Base-by-base conservation (phyloP, 2,797 vertebrate species). In the Melanotaenia maccullochi region DNA sequence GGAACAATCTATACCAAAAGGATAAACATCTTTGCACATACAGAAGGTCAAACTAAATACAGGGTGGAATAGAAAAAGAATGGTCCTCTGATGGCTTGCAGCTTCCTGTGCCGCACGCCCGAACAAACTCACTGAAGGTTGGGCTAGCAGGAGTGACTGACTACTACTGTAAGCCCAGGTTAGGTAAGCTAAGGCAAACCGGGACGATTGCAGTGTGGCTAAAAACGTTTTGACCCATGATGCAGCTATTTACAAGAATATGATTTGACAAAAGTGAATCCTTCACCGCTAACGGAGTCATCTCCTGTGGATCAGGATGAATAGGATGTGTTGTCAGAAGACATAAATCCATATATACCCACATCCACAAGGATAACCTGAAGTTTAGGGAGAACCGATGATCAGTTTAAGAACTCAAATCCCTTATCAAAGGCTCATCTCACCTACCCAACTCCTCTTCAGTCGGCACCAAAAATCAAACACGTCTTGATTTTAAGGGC, bases 1-100 rank as follows among this genome's bases (percentile, higher is more conserved):
- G 96, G 95, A 96, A 97, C 96, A 96, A 96, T 96, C 96, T 96
- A 96, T 95, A 97, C 96, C 96, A 97, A 97, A 97, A 96, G 91
- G 93, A 97, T 95, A 91, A 96, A 94, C 93, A 91, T 96, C 94
- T 96, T 94, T 96, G 95, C 96, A 96, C 96, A 96, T 95, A 96
- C 91, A 96, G 94, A 94, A 96, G 95, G 94, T 95, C 91, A 95
- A 96, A 96, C 93, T 89, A 93, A 93, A 95, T 84, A 93, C 91
- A 96, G 87, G 94, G 90, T 94, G 96, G 96, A 92, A 94, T 95
- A 96, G 94, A 96, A 96, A 96, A 92, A 92, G 93, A 96, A 96
- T 95, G 96, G 96, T 97, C 96, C 96, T 96, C 93, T 92, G 94
- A 91, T 93, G 90, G 87, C 90, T 95, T 93, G 94, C 88, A 95